A percentile compares a stretch with the other conserved stretches of the same genome.
Conservation (phyloP, 2,797 vertebrate genomes). For the Rhinoraja longicauda region DNA sequence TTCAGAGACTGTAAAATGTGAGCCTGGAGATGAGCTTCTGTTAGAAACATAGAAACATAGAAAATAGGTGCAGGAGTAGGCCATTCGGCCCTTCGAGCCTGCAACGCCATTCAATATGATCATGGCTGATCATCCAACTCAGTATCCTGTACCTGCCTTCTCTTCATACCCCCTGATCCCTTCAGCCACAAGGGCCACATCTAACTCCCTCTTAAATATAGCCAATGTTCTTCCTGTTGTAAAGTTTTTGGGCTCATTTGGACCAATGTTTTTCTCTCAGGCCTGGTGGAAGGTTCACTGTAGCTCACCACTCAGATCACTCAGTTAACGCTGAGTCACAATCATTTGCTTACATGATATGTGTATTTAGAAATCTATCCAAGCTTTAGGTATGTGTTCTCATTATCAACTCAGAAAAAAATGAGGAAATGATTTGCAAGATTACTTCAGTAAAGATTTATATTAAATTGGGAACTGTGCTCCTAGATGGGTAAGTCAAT, state of each 20-base stretch:
- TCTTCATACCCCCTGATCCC: no score
- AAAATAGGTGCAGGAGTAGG: no score
- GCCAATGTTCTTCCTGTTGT: background rate
- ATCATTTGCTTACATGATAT: background rate
- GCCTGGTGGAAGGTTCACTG: background rate
- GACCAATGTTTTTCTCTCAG: background rate
- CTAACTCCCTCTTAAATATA: no score
- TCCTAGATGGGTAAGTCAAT: background rate
- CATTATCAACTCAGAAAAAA: background rate
- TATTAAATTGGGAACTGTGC: background rate
- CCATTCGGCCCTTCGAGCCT: no score
- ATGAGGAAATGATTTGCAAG: no score
- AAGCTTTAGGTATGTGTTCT: background rate
- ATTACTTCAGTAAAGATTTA: no score
- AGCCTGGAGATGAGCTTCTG: background rate
- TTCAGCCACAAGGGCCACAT: no score
- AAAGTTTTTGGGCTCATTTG: background rate
- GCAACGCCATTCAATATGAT: no score
- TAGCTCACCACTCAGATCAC: background rate
- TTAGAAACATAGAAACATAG: no score
- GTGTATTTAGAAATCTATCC: background rate
- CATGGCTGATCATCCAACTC: no score
- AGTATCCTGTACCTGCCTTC: no score
- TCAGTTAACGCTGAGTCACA: background rate
- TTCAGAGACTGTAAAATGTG: background rate